Conservation (phyloP, 1,140 invertebrate species). For the Stegodyphus dumicola region DNA sequence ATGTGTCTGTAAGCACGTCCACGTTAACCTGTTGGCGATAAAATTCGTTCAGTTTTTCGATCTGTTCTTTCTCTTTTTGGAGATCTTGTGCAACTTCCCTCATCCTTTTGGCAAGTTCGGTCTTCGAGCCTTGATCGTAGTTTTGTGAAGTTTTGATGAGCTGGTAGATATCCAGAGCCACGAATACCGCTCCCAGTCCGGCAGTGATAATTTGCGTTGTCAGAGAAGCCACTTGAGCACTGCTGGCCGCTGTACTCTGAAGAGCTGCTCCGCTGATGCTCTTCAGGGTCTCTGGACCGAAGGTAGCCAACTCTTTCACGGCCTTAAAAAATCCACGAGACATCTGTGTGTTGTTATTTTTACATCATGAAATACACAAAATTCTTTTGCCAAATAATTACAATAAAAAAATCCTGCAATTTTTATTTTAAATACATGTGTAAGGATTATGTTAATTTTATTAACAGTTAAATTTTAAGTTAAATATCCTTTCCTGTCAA, state of each 20-base stretch:
- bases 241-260: constrained; percentile 30
- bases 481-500: no score
- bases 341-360: no score
- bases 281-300: constrained; percentile 47
- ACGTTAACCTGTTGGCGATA: constrained; percentile 33
- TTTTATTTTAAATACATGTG: no score
- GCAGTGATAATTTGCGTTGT: constrained; percentile 30
- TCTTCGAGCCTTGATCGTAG: constrained; percentile 44
- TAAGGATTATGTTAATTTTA: no score
- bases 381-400: no score
- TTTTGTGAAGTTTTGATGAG: constrained; percentile 37
- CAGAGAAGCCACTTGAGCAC: constrained; percentile 32
- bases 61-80: constrained; percentile 20
- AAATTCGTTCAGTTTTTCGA: constrained; percentile 27
- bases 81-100: constrained; percentile 11
- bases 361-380: no score
- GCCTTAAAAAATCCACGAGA: constrained; percentile 10
- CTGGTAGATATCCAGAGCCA: constrained; percentile 42
- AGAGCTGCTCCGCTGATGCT: constrained; percentile 34
- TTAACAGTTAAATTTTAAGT: no score
- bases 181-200: constrained; percentile 38
- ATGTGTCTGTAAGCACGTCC: constrained; percentile 11
- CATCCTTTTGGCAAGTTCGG: constrained; percentile 34
- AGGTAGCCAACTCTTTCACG: constrained; percentile 21
- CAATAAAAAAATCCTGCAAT: no score